Conservation (phyloP, 2,113 vertebrate genomes). For the Pipa parva region DNA sequence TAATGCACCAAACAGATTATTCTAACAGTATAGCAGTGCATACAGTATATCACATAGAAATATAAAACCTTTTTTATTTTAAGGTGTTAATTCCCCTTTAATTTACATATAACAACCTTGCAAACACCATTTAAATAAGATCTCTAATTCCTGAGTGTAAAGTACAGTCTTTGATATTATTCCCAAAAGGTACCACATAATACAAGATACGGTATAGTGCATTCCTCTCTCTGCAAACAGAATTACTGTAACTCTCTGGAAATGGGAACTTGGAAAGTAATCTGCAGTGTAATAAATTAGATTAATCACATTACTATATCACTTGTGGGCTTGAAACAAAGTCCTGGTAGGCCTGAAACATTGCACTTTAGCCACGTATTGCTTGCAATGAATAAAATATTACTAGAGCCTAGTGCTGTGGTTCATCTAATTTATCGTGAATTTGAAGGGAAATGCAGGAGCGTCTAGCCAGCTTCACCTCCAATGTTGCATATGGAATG, state of each 20-base stretch:
- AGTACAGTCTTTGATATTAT: neutral
- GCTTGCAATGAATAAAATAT: neutral
- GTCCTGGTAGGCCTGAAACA: neutral
- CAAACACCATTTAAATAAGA: neutral
- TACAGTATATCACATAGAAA: neutral
- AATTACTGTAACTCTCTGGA: neutral
- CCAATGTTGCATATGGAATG: neutral
- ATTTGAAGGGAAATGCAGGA: neutral
- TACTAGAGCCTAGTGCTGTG: neutral
- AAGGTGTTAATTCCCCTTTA: neutral
- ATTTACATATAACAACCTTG: neutral
- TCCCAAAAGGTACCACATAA: neutral
- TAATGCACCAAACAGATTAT: neutral
- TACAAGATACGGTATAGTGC: neutral
- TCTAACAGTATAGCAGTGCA: too few relatives aligned
- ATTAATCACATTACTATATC: neutral
- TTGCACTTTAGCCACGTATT: neutral
- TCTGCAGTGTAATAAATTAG: neutral
- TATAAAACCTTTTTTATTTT: neutral
- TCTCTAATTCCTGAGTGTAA: neutral
- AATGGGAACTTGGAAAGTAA: neutral
- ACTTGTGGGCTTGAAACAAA: constrained; percentile 1
- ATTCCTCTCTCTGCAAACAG: neutral
- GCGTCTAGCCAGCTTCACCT: neutral
- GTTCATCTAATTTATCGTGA: neutral